A percentile compares a stretch with the other conserved stretches of the same genome.
Evolutionary conservation across 2,113 vertebrate species (phyloP).

Genomic region (human (Homo sapiens)): GRCh38 chr6:70077001-70077500

Average conservation of each 20-base stretch:
- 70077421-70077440: constrained; percentile 18
- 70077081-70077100: constrained; percentile 27
- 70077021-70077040: not conserved
- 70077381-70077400: not conserved
- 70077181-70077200: constrained; percentile 19
- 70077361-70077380: not conserved
- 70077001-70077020: constrained; percentile 37
- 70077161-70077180: not conserved
- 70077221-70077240: not conserved
- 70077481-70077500: not conserved
- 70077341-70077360: not conserved
- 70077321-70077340: not conserved
- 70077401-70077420: not conserved
- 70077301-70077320: not conserved
- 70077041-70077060: constrained; percentile 30
- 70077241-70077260: constrained; percentile 2
- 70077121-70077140: not conserved
- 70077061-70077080: not conserved
- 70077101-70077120: constrained; percentile 15
- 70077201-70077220: not conserved
- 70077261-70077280: not conserved
- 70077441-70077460: not conserved
- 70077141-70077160: not conserved
- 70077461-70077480: not conserved
- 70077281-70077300: not conserved